Percentiles rank a stretch among this genome's conserved stretches.
Evolutionary conservation across 2,888 invertebrate species (phyloP).

Genomic region (Sinopyrophorus schimmeli): DNA sequence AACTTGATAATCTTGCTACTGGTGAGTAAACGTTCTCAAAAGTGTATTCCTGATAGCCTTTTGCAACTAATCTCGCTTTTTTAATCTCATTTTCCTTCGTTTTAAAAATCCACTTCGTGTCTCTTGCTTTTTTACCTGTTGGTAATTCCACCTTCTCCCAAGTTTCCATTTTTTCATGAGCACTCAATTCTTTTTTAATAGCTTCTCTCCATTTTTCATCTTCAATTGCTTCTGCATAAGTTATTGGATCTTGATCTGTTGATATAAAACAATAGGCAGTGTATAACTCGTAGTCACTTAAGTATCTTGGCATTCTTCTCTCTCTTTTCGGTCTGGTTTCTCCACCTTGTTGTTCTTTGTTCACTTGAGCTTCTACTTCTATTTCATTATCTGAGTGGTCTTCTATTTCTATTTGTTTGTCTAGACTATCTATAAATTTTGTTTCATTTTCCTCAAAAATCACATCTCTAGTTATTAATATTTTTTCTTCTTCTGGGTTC

Average conservation of each 20-base stretch:
- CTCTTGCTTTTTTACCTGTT: not conserved
- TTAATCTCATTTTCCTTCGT: slow-evolving; percentile 11
- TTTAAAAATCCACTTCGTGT: slow-evolving; percentile 13
- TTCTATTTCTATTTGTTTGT: too few relatives aligned
- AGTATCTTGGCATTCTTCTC: not conserved
- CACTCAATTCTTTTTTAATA: slow-evolving; percentile 11
- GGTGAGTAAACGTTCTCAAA: not conserved
- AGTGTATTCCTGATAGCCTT: slow-evolving; percentile 3
- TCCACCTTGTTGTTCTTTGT: not conserved
- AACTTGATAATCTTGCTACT: slow-evolving; percentile 2
- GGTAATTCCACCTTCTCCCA: slow-evolving; percentile 11
- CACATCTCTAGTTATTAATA: slow-evolving; percentile 3
- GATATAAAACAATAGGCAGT: not conserved
- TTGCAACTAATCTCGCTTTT: slow-evolving; percentile 7
- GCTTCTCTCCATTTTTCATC: slow-evolving; percentile 11
- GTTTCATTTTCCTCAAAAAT: slow-evolving; percentile 12
- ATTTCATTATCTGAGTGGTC: not conserved
- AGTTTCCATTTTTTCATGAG: slow-evolving; percentile 7
- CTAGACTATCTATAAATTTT: not conserved
- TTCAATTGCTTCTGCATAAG: slow-evolving; percentile 10
- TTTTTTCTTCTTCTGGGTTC: slow-evolving; percentile 5
- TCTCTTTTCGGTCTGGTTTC: not conserved
- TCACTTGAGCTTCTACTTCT: not conserved
- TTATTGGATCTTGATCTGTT: slow-evolving; percentile 4
- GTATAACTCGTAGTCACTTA: not conserved